phyloP scores from a whole-genome alignment of 2,113 vertebrate genomes.

The Euleptes europaea region DNA sequence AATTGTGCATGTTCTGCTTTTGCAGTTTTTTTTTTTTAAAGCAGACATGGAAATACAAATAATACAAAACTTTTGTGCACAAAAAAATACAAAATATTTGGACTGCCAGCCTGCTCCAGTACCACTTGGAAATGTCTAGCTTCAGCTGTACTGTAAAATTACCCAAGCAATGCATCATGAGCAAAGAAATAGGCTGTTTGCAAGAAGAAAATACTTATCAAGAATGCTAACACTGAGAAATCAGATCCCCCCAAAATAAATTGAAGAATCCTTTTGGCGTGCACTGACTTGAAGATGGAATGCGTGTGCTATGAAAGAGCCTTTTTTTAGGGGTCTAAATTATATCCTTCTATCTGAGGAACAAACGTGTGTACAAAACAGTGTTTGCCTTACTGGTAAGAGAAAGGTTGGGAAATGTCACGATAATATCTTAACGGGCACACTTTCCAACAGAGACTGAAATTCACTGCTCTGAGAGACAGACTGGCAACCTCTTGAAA shows the following conservation, averaged over 20 bases:
- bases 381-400: background rate
- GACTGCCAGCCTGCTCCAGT: constrained; percentile 9
- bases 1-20: background rate
- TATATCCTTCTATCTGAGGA: constrained; percentile 73
- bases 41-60: constrained; percentile 34
- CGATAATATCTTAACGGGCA: constrained; percentile 65
- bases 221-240: constrained; percentile 69
- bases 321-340: constrained; percentile 70
- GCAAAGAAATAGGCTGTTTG: constrained; percentile 57
- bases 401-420: constrained; percentile 58
- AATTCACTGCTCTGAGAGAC: constrained; percentile 63
- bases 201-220: constrained; percentile 51
- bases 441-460: constrained; percentile 67
- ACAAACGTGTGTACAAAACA: constrained; percentile 57
- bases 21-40: no score
- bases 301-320: constrained; percentile 64
- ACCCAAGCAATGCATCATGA: constrained; percentile 62
- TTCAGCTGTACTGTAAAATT: constrained; percentile 50
- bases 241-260: constrained; percentile 64
- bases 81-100: constrained; percentile 41
- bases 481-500: constrained; percentile 57
- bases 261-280: constrained; percentile 67
- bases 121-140: constrained; percentile 53
- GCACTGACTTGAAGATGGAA: constrained; percentile 71
- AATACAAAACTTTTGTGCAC: background rate